phyloP scores from a whole-genome alignment of 2,113 vertebrate species.

The Chloropsis cyanopogon region DNA sequence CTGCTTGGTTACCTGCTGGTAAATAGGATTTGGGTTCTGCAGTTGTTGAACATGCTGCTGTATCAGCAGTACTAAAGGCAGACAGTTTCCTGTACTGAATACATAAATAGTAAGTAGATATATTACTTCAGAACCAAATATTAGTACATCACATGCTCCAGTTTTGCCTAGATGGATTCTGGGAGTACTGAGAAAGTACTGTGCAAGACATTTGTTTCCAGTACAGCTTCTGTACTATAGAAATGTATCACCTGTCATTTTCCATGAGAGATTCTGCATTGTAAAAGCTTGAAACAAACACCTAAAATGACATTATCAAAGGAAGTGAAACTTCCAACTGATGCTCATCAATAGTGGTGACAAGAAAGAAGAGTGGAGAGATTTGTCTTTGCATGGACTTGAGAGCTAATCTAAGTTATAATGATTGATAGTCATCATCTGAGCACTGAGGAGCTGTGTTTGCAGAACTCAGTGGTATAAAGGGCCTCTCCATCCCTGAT shows the following conservation, averaged over 20 bases:
- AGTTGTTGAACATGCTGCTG: not conserved
- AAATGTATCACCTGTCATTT: not conserved
- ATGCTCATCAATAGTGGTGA: not conserved
- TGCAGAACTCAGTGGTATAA: not conserved
- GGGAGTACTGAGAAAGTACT: not conserved
- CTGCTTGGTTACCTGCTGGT: not conserved
- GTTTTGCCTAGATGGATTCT: not conserved
- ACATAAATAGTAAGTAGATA: not conserved
- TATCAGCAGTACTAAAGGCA: not conserved
- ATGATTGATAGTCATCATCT: not conserved
- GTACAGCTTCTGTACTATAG: not conserved
- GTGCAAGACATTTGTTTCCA: not conserved
- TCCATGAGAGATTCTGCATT: not conserved
- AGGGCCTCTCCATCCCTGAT: not conserved
- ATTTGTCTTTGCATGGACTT: not conserved
- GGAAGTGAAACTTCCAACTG: not conserved
- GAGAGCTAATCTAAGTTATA: not conserved
- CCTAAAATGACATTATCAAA: not conserved
- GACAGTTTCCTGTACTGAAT: not conserved
- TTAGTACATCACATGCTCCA: not conserved
- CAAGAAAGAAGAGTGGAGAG: not conserved
- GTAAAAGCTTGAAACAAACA: not conserved
- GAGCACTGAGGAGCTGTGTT: not conserved
- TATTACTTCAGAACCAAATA: not conserved
- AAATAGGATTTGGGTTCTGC: not conserved